A percentile compares a stretch with the other conserved stretches of the same genome.
phyloP scores from a whole-genome alignment of 2,888 invertebrate genomes.

The Aphidius colemani region DNA sequence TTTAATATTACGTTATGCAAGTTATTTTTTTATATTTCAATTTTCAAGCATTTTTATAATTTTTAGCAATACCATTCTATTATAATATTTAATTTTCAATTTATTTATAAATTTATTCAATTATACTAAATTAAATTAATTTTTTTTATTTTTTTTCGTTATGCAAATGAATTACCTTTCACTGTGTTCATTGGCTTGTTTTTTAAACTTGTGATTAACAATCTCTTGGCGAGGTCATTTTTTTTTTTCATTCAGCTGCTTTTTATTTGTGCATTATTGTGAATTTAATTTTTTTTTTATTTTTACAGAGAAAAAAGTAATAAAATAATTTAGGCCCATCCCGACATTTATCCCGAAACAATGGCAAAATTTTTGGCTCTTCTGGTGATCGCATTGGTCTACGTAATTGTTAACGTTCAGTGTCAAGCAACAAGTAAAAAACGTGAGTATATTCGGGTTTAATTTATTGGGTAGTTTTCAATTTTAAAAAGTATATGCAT shows the following conservation, averaged over 20 bases:
- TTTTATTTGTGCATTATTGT: slow-evolving; percentile 1
- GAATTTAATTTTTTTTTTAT: slow-evolving; percentile 3
- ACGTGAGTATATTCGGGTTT: slow-evolving; percentile 42
- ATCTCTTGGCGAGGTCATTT: too few relatives aligned
- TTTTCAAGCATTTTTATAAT: too few relatives aligned
- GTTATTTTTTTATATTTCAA: too few relatives aligned
- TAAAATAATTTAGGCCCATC: slow-evolving; percentile 32
- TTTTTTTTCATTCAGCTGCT: too few relatives aligned
- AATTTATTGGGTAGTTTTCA: too few relatives aligned
- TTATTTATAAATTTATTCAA: neutral
- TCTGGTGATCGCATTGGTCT: slow-evolving; percentile 47
- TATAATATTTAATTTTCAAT: too few relatives aligned
- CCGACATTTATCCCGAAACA: slow-evolving; percentile 35
- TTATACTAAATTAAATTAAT: neutral
- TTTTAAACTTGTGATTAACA: too few relatives aligned
- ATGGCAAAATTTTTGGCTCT: slow-evolving; percentile 52
- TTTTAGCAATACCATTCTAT: too few relatives aligned
- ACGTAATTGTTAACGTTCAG: slow-evolving; percentile 51
- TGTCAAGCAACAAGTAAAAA: slow-evolving; percentile 47
- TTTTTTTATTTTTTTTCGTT: neutral
- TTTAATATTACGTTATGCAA: too few relatives aligned
- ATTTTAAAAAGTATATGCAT: too few relatives aligned
- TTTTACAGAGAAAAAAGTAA: slow-evolving; percentile 32
- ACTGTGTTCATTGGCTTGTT: too few relatives aligned
- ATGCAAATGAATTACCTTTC: neutral